Conservation (phyloP, 2,888 invertebrate species). For the Aphidoletes aphidimyza region DNA sequence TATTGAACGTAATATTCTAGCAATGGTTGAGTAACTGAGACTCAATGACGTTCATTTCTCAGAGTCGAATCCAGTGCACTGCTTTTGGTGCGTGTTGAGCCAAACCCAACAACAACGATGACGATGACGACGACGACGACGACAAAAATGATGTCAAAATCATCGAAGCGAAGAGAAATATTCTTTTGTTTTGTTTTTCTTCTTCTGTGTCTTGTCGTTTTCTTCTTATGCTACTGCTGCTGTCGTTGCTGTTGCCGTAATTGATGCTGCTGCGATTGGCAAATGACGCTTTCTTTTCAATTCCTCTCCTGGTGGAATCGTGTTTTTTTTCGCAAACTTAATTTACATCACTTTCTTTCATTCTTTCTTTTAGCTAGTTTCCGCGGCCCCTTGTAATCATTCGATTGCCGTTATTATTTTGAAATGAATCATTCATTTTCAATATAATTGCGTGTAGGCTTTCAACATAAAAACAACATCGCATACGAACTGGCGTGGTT, state of each 20-base stretch:
- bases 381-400: background rate
- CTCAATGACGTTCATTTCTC: conserved; percentile 17
- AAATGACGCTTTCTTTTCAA: background rate
- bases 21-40: conserved; percentile 21
- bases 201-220: background rate
- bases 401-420: conserved; percentile 23
- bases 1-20: background rate
- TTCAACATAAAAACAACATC: background rate
- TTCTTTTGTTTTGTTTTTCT: conserved; percentile 49
- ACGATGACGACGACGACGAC: conserved; percentile 8
- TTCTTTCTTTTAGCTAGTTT: background rate
- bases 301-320: background rate
- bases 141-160: conserved; percentile 54
- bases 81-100: background rate
- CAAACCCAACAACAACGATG: background rate
- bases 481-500: background rate
- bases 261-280: background rate
- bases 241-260: no score
- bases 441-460: conserved; percentile 31
- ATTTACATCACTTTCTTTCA: conserved; percentile 29
- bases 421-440: conserved; percentile 27
- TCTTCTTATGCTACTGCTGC: background rate
- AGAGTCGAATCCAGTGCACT: background rate
- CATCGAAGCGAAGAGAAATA: conserved; percentile 54
- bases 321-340: conserved; percentile 20